Evolutionary conservation across 2,113 vertebrate genomes (phyloP), one percentile per base, ranked within the genome.

Genomic region (Marmota monax): DNA sequence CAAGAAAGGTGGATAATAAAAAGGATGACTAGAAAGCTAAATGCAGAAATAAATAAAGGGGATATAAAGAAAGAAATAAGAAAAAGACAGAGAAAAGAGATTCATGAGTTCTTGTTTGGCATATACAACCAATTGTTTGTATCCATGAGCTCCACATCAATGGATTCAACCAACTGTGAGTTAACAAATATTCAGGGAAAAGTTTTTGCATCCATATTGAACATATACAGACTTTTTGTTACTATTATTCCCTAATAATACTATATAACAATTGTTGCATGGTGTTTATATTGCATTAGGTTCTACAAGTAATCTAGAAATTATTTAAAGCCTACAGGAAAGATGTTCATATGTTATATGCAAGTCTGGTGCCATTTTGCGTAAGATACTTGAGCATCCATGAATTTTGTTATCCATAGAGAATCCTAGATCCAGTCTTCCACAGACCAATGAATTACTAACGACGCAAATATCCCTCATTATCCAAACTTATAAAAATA

Each of bases 371-470:
- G 56, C 5, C 63, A 17, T 70, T 87, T 61, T 63, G 17, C 5
- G 7, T 0, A 51, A 51, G 13, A 11, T 14, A 61, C 2, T 25
- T 0, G 3, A 61, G 74, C 9, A 29, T 14, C n/a, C 29, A 72
- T 1, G 7, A 7, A 69, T 53, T 42, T 56, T 39, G 25, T 11
- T 5, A 63, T 29, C 63, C 25, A 22, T 18, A 48, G 13, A 13
- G 9, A 3, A 63, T n/a, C 7, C 13, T 37, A 34, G 51, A 37
- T 48, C 37, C 51, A 25, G 17, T 27, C 7, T 90, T 79, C 22
- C 37, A 58, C 2, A 14, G 29, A 61, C 22, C 12, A 79, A 69
- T 8, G 11, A 45, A 2, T 39, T 1, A 85, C 39, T 37, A 1
- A 22, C 4, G 1, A 2, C 7, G 65, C 58, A 74, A 79, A 27